Conservation (phyloP, 2,113 vertebrate genomes). For the Cryptotis parvus region DNA sequence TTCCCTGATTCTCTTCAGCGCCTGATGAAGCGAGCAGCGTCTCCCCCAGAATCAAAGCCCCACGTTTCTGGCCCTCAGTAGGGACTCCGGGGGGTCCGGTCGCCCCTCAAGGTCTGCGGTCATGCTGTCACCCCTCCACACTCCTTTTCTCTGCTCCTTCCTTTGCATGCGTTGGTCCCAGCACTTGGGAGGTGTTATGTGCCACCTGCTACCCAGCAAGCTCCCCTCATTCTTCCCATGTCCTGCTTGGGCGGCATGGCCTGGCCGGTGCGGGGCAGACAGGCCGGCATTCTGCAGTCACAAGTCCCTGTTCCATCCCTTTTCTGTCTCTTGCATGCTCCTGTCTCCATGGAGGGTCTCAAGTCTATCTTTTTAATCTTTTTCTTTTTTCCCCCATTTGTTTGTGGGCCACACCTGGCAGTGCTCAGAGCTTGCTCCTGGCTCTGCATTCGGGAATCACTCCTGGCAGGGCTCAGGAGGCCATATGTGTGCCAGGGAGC, state of each 20-base stretch:
- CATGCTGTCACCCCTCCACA: background rate
- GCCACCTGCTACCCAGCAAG: background rate
- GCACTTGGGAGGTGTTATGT: background rate
- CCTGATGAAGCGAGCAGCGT: background rate
- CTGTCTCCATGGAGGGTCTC: background rate
- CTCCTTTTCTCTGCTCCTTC: background rate
- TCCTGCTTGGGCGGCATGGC: background rate
- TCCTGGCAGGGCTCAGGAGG: too few relatives aligned
- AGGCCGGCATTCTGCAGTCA: background rate
- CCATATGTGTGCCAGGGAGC: too few relatives aligned
- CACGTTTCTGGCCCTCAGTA: background rate
- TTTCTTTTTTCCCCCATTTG: too few relatives aligned
- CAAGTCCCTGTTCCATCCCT: background rate
- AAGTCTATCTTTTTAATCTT: too few relatives aligned
- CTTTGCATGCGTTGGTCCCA: background rate
- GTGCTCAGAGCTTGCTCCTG: too few relatives aligned
- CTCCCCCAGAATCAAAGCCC: background rate
- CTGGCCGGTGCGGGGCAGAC: too few relatives aligned
- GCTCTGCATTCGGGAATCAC: too few relatives aligned
- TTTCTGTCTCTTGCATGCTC: background rate
- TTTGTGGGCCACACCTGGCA: too few relatives aligned
- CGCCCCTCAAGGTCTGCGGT: background rate
- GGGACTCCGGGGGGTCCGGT: background rate
- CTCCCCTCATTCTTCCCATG: constrained; percentile 1
- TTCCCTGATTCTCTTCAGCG: too few relatives aligned